A percentile compares a stretch with the other conserved stretches of the same genome.
phyloP scores from a whole-genome alignment of 1,140 invertebrate species.

The Drosophila triauraria region DNA sequence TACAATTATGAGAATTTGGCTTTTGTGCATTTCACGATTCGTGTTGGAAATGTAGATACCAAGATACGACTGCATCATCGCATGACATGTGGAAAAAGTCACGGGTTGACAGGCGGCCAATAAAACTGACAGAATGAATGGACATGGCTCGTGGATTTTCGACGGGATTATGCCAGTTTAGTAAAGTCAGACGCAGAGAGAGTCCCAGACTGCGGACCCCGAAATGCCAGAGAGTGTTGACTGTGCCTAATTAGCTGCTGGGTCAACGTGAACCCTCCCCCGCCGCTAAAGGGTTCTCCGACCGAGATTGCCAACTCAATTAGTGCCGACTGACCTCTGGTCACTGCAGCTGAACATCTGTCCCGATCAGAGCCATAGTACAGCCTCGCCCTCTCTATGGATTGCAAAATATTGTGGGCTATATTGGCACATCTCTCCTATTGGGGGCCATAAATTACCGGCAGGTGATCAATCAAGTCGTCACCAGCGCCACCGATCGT shows the following conservation, averaged over 20 bases:
- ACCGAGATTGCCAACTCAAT: conserved; percentile 50
- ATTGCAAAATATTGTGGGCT: conserved; percentile 40
- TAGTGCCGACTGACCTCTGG: conserved; percentile 54
- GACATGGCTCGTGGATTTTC: conserved; percentile 58
- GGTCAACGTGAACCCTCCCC: conserved; percentile 32
- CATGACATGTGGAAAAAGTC: conserved; percentile 80
- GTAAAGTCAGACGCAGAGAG: conserved; percentile 67
- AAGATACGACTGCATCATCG: conserved; percentile 70
- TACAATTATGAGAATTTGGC: conserved; percentile 49
- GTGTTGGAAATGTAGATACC: conserved; percentile 54
- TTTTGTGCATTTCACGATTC: conserved; percentile 72
- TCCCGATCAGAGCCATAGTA: conserved; percentile 6
- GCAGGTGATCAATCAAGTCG: conserved; percentile 73
- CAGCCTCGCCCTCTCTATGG: conserved; percentile 2
- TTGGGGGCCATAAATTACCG: conserved; percentile 51
- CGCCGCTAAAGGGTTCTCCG: conserved; percentile 35
- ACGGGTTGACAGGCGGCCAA: conserved; percentile 77
- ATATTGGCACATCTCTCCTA: conserved; percentile 23
- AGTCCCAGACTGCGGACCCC: conserved; percentile 29
- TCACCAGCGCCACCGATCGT: conserved; percentile 60
- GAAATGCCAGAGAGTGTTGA: conserved; percentile 50
- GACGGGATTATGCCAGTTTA: conserved; percentile 77
- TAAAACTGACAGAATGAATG: conserved; percentile 83
- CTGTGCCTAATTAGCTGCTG: conserved; percentile 59
- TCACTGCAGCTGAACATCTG: conserved; percentile 34